phyloP scores from a whole-genome alignment of 2,888 invertebrate species.

The Sepioteuthis lessoniana region DNA sequence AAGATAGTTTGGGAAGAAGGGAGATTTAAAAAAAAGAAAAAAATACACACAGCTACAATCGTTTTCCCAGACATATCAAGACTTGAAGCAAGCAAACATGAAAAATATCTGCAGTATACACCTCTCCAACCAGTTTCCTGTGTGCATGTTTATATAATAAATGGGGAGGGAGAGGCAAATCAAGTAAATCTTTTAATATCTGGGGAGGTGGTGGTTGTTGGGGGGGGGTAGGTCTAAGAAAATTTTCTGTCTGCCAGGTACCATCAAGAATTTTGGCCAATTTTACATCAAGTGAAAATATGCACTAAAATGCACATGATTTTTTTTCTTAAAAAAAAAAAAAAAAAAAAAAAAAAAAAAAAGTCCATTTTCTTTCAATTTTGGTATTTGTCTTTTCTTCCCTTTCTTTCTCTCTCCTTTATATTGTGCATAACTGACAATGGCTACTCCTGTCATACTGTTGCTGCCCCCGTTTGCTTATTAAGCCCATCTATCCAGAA shows the following conservation, averaged over 20 bases:
- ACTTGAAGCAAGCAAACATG: too few relatives aligned
- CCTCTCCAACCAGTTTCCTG: background rate
- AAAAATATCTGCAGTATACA: too few relatives aligned
- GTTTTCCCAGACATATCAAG: too few relatives aligned
- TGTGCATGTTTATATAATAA: background rate
- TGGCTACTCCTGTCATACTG: background rate
- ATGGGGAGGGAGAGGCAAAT: background rate
- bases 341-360: too few relatives aligned
- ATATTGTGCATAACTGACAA: background rate
- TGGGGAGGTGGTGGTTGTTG: background rate
- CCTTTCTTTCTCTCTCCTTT: background rate
- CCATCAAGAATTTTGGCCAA: background rate
- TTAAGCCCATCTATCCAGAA: background rate
- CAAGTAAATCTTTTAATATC: background rate
- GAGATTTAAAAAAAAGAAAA: background rate
- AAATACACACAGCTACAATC: background rate
- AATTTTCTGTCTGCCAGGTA: background rate
- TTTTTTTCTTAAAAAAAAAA: too few relatives aligned
- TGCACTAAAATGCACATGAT: background rate
- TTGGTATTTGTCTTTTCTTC: background rate
- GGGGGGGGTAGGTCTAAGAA: background rate
- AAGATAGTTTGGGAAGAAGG: background rate
- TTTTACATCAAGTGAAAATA: background rate
- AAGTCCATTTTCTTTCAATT: background rate
- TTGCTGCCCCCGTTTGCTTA: background rate